A percentile compares a stretch with the other conserved stretches of the same genome.
Evolutionary conservation across 2,888 invertebrate genomes (phyloP).

Genomic region (Punctoribates punctum): DNA sequence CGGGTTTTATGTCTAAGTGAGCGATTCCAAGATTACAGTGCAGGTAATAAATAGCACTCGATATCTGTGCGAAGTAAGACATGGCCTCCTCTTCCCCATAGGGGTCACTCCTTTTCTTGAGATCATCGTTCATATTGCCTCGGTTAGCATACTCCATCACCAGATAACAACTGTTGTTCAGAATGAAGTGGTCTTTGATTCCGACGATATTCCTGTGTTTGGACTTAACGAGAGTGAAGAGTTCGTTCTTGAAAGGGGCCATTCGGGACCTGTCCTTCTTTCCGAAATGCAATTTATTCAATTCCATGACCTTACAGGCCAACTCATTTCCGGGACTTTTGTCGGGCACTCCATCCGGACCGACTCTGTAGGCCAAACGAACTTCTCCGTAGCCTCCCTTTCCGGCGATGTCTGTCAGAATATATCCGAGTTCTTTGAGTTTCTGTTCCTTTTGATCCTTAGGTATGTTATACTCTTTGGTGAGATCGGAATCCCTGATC

Average conservation of each 20-base stretch:
- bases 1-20: constrained; percentile 12
- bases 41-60: background rate
- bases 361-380: background rate
- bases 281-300: background rate
- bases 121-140: background rate
- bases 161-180: background rate
- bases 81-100: background rate
- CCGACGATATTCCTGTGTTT: background rate
- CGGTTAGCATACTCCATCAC: background rate
- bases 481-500: constrained; percentile 72
- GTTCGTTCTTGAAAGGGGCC: background rate
- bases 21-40: background rate
- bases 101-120: background rate
- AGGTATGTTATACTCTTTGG: constrained; percentile 58
- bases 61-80: background rate
- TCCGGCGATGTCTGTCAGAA: background rate
- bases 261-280: background rate
- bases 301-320: background rate
- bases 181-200: background rate
- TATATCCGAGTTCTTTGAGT: background rate
- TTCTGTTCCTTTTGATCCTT: background rate
- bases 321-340: background rate
- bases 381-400: background rate
- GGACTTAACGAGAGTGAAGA: background rate
- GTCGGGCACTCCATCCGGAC: background rate